phyloP scores from a whole-genome alignment of 2,888 invertebrate species.

The Eupithecia centaureata region DNA sequence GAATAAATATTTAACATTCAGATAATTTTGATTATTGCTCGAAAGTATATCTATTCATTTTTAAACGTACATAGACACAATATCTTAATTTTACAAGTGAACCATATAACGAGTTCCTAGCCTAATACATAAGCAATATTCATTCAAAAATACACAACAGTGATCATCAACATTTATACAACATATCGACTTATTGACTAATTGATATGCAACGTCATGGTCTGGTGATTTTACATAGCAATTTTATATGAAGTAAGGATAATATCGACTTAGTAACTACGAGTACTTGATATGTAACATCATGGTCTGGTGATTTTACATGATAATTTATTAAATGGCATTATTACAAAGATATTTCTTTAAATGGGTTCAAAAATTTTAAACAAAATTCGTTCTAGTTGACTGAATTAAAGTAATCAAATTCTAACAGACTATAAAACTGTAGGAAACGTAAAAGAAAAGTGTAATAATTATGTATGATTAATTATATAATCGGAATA shows the following conservation, averaged over 20 bases:
- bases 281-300: constrained; percentile 74
- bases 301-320: constrained; percentile 45
- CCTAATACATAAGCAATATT: constrained; percentile 4
- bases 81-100: not conserved
- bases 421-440: not conserved
- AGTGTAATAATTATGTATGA: too few species aligned
- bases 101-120: not conserved
- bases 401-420: not conserved
- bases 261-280: constrained; percentile 54
- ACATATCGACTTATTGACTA: constrained; percentile 54
- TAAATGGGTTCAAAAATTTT: constrained; percentile 16
- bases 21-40: constrained; percentile 8
- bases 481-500: not conserved
- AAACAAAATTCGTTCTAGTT: not conserved
- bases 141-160: constrained; percentile 47
- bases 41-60: not conserved
- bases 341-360: constrained; percentile 23
- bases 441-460: too few species aligned
- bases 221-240: constrained; percentile 32
- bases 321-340: constrained; percentile 10
- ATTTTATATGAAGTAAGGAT: constrained; percentile 11
- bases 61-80: not conserved
- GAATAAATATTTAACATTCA: not conserved
- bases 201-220: constrained; percentile 72
- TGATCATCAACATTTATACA: constrained; percentile 49